Conservation (phyloP, 2,888 invertebrate genomes). For the Epinotia bilunana region DNA sequence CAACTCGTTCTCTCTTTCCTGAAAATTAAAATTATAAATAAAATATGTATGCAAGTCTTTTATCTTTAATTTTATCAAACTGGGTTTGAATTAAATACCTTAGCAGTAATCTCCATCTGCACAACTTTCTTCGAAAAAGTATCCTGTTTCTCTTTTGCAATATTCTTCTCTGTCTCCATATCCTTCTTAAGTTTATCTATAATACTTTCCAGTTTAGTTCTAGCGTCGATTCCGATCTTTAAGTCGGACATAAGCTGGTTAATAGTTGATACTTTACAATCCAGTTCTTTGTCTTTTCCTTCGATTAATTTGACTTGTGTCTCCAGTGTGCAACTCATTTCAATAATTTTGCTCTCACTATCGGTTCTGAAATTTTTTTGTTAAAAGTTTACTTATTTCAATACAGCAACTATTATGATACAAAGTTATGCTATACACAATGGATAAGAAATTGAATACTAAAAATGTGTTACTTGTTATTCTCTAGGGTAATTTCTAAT, state of each 20-base stretch:
- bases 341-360: slow-evolving; percentile 47
- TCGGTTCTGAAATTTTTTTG: slow-evolving; percentile 49
- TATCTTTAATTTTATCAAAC: background rate
- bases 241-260: slow-evolving; percentile 60
- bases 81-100: slow-evolving; percentile 46
- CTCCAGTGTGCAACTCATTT: slow-evolving; percentile 45
- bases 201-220: slow-evolving; percentile 52
- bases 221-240: slow-evolving; percentile 53
- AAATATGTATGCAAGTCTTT: background rate
- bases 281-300: slow-evolving; percentile 54
- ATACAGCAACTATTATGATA: too few species aligned
- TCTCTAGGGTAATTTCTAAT: slow-evolving; percentile 46
- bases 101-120: slow-evolving; percentile 52
- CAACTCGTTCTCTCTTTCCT: slow-evolving; percentile 64
- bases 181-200: slow-evolving; percentile 54
- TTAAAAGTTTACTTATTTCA: background rate
- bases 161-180: slow-evolving; percentile 51
- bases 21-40: slow-evolving; percentile 43
- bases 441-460: background rate
- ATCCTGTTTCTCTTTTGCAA: slow-evolving; percentile 51
- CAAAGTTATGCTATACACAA: background rate
- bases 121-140: slow-evolving; percentile 50
- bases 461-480: slow-evolving; percentile 45
- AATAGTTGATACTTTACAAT: slow-evolving; percentile 55
- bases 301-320: slow-evolving; percentile 42